A percentile compares a stretch with the other conserved stretches of the same genome.
Conservation (phyloP, 2,888 invertebrate species). For the Ectemnius continuus region DNA sequence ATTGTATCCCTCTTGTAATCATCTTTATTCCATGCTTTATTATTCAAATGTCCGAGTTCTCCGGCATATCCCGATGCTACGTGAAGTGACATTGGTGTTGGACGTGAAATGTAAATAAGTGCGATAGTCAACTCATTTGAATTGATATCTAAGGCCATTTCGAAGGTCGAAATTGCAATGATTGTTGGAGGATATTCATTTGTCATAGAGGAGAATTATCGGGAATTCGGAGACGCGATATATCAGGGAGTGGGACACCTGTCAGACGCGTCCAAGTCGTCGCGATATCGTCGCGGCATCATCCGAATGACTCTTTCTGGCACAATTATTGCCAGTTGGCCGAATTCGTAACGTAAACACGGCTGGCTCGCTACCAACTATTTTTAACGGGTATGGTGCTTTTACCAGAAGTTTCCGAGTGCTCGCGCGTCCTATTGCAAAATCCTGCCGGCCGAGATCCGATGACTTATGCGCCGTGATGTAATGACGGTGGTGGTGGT, state of each 20-base stretch:
- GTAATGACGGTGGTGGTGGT: no score
- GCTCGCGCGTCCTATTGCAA: not conserved
- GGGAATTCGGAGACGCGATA: not conserved
- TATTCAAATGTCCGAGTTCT: no score
- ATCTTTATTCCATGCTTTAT: not conserved
- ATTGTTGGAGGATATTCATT: no score
- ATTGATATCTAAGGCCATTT: not conserved
- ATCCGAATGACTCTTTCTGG: constrained; percentile 23
- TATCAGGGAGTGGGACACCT: constrained; percentile 16
- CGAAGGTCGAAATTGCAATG: no score
- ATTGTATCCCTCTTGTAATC: not conserved
- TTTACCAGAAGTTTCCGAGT: not conserved
- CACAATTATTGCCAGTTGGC: constrained; percentile 18
- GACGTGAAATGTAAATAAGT: no score
- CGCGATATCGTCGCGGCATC: constrained; percentile 21
- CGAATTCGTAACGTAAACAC: constrained; percentile 27
- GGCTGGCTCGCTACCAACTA: constrained; percentile 28
- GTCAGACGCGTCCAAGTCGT: constrained; percentile 34
- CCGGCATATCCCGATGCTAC: no score
- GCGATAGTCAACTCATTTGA: no score
- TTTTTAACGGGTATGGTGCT: constrained; percentile 22
- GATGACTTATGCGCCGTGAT: no score
- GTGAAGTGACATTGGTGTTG: no score
- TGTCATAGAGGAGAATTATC: no score
- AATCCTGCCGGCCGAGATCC: no score